Evolutionary conservation across 2,888 invertebrate genomes (phyloP), one percentile per base, ranked within the genome.

Genomic region (Sphaerophoria taeniata): DNA sequence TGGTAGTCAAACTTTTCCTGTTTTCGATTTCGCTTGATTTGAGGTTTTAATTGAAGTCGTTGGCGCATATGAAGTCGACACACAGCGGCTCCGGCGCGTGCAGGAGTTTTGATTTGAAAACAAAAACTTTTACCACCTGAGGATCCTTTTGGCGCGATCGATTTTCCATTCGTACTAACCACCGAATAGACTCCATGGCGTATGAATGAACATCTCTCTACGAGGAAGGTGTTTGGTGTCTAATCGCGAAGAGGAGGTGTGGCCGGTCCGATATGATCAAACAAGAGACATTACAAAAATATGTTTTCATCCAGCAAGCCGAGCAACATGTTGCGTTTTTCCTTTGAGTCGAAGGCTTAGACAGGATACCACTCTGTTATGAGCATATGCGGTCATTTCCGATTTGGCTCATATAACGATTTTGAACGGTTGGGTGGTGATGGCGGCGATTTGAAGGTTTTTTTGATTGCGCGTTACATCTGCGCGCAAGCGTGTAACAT

Each of bases 51-150:
- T 82, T 77, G 82, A 77, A 77, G 67, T 55, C 60, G 60, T 39
- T 60, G 45, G 16, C 53, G 56, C 36, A 34, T 36, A 5, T 4
- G n/a, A 12, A 6, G 49, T 12, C 43, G 56, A 33, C 11, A 36
- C 14, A 6, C 7, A 34, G 31, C 31, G 9, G 14, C 12, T 49
- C n/a, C n/a, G 39, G 51, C 67, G 67, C 67, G 51, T 51, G 67
- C 53, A 67, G 24, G 14, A 65, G 47, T 39, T 67, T 49, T 24
- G n/a, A 39, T 51, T 61, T 49, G n/a, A n/a, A n/a, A n/a, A n/a
- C n/a, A n/a, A n/a, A 81, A 76, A 85, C 85, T 85, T 85, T 85
- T 85, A 85, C 85, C 85, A 85, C 85, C 85, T 85, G 58, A 77
- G 84, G 79, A 79, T 84, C 84, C 75, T 70, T 74, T 70, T 51